Percentiles rank a stretch among this genome's conserved stretches.
Conservation (phyloP, 2,797 vertebrate species). For the Prunella strophiata region DNA sequence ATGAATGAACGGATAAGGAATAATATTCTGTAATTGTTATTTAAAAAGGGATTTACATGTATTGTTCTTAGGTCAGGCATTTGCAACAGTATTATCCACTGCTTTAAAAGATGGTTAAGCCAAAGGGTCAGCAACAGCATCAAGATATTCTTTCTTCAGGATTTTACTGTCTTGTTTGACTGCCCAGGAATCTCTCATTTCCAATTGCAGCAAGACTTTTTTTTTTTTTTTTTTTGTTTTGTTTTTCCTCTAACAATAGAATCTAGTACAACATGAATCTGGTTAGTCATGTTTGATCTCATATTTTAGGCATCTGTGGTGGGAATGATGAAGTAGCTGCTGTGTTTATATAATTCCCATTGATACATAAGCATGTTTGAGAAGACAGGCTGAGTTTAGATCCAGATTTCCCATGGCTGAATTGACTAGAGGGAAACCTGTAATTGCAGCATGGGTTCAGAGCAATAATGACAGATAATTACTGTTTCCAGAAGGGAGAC, state of each 20-base stretch:
- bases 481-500: neutral
- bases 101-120: neutral
- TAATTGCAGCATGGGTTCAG: neutral
- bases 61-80: neutral
- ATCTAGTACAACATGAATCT: neutral
- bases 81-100: neutral
- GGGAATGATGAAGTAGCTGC: neutral
- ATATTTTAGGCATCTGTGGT: neutral
- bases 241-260: neutral
- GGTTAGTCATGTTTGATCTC: neutral
- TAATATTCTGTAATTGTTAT: neutral
- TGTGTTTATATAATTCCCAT: neutral
- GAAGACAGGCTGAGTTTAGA: neutral
- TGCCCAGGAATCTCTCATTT: neutral
- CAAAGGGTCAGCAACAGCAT: neutral
- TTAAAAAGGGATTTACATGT: neutral
- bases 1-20: neutral
- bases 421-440: neutral
- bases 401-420: neutral
- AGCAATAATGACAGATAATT: conserved; percentile 11
- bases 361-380: neutral
- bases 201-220: neutral
- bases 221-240: no score
- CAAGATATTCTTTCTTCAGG: neutral
- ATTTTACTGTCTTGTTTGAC: neutral